Conservation (phyloP, 2,888 invertebrate species). For the Actias luna region DNA sequence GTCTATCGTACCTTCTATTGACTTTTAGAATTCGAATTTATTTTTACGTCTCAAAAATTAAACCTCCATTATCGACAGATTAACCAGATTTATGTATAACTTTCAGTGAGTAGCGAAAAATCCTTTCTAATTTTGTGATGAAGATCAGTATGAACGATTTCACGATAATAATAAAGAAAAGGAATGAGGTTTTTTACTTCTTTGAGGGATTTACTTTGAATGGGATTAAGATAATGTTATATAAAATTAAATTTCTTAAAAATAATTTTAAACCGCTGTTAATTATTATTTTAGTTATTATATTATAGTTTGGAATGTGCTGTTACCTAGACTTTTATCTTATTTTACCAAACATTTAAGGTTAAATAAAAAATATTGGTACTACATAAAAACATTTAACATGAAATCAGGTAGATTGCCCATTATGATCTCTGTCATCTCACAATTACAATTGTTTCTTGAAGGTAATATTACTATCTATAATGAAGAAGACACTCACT, state of each 20-base stretch:
- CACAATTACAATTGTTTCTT: too few relatives aligned
- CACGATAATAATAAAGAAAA: slow-evolving; percentile 8
- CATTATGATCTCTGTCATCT: too few relatives aligned
- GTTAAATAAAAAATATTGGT: too few relatives aligned
- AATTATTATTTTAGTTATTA: too few relatives aligned
- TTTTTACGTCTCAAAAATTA: background rate
- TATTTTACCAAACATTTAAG: too few relatives aligned
- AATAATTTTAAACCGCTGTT: too few relatives aligned
- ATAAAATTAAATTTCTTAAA: background rate
- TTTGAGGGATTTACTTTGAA: background rate
- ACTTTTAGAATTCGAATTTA: background rate
- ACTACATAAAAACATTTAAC: too few relatives aligned
- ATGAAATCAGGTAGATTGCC: too few relatives aligned
- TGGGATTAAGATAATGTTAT: background rate
- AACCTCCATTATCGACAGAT: background rate
- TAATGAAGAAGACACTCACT: too few relatives aligned
- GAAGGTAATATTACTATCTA: too few relatives aligned
- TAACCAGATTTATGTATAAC: background rate
- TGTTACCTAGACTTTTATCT: too few relatives aligned
- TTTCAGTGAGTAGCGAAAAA: slow-evolving; percentile 7
- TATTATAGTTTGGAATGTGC: too few relatives aligned
- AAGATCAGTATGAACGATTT: background rate
- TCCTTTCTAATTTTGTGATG: background rate
- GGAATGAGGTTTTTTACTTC: background rate
- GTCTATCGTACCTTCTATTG: background rate